Evolutionary conservation across 2,797 vertebrate genomes (phyloP), one percentile per base, ranked within the genome.

Genomic region (Gadopsis marmoratus): DNA sequence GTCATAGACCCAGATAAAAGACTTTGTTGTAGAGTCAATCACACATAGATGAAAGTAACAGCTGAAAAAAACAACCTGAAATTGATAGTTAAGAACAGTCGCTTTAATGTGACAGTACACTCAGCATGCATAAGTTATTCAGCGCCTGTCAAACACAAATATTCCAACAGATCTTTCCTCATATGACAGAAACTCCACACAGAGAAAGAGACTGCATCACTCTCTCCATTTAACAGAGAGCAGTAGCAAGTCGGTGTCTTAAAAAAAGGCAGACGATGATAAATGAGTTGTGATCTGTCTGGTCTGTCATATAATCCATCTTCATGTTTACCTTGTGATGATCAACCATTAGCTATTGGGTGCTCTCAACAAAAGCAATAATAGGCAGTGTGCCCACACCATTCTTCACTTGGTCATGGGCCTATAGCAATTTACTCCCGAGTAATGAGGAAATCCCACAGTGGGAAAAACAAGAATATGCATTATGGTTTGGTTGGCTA

Each of bases 261-360:
- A 14, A 50, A 62, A 62, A 71, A 71, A 60, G 66, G 59, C 64
- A 50, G 71, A 78, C 63, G 60, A 74, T 89, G 78, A 89, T 72
- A 70, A 84, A 90, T 76, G 74, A 86, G 74, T 67, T n/a, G 26
- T 78, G 55, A 77, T 82, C 66, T 23, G 43, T 79, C 67, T 54
- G 64, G 29, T 26, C 64, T 80, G 80, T 88, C 89, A 88, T 54
- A 79, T 77, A 74, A 91, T 89, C 79, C 75, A 74, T 90, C 89
- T 80, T 89, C 35, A 68, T 84, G 81, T 89, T 89, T 89, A 88
- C 78, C 76, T 29, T 70, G 62, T 77, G 79, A 90, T 89, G 71
- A 93, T 92, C 72, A 87, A 76, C 81, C 76, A 91, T 91, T 88
- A 90, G 71, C 33, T 43, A 35, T 79, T 65, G 77, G 89, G 64